Conservation (phyloP, 2,888 invertebrate species). For the Sinelater perroti region DNA sequence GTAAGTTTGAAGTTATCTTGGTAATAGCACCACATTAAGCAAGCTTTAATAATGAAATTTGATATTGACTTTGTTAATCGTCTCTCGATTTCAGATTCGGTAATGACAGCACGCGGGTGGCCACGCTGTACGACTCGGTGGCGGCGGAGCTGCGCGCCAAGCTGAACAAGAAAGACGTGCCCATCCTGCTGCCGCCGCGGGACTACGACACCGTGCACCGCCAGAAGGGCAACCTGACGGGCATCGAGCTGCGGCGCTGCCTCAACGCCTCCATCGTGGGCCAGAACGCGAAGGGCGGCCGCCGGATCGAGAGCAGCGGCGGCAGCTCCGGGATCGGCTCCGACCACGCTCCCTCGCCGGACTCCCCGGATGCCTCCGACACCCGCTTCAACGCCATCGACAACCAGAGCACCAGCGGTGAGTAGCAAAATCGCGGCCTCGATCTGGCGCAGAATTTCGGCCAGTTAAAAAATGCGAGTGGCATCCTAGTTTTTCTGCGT, state of each 20-base stretch:
- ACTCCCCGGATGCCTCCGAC: conserved; percentile 61
- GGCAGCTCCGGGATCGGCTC: conserved; percentile 91
- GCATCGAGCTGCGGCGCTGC: conserved; percentile 75
- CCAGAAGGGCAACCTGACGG: conserved; percentile 77
- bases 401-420: conserved; percentile 46
- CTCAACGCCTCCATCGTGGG: conserved; percentile 76
- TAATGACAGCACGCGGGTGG: conserved; percentile 64
- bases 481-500: no score
- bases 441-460: no score
- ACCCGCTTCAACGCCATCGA: conserved; percentile 55
- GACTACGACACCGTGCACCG: conserved; percentile 94
- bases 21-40: no score
- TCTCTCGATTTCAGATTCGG: conserved; percentile 55
- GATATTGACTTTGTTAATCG: no score
- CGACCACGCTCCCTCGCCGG: conserved; percentile 86
- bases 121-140: conserved; percentile 87
- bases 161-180: conserved; percentile 66
- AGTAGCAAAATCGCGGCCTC: no score
- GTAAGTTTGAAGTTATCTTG: no score
- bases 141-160: conserved; percentile 90
- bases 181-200: conserved; percentile 88
- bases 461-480: no score
- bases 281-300: conserved; percentile 56
- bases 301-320: conserved; percentile 63
- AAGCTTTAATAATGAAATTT: no score